Evolutionary conservation across 2,888 invertebrate species (phyloP), one percentile per base, ranked within the genome.

Genomic region (Pardosa pseudoannulata): DNA sequence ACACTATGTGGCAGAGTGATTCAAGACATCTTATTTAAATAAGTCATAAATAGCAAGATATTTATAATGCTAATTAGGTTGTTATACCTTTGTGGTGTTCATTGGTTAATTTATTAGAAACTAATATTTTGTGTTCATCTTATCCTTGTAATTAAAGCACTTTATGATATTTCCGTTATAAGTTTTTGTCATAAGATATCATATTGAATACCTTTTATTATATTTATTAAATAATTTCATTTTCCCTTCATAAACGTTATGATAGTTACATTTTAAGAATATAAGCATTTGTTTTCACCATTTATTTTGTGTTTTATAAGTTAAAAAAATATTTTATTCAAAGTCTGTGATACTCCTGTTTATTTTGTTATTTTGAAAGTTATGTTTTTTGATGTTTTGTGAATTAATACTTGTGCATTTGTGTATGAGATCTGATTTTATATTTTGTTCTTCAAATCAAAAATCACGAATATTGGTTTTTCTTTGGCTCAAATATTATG

Each of bases 21-120:
- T 36, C 72, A 56, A 72, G 78, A 65, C 72, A 78, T 29, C 83
- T 78, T 29, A 19, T 83, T 50, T 83, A 67, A 73, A 31, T 23
- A 23, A 3, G 27, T 2, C 23, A 23, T 56, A 1, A 23, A 16
- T 23, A 16, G 56, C 56, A 56, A 56, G 56, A 56, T 23, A 23
- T 5, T 23, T 23, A 19, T 56, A 5, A 16, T 56, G 56, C 56
- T 56, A 5, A 23, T 23, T 23, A 56, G 19, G 23, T 23, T 23
- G n/a, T 46, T 16, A 23, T 23, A 3, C n/a, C n/a, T 56, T 56
- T 56, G 56, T 56, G 56, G 23, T 56, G 56, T 56, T 56, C 19
- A 56, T 23, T 11, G 9, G 16, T 56, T n/a, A n/a, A 56, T 56
- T 56, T 56, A 56, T 56, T 56, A 23, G 23, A 6, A 6, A 23